Evolutionary conservation across 2,888 invertebrate genomes (phyloP).

Genomic region (Nasonia oneida): DNA sequence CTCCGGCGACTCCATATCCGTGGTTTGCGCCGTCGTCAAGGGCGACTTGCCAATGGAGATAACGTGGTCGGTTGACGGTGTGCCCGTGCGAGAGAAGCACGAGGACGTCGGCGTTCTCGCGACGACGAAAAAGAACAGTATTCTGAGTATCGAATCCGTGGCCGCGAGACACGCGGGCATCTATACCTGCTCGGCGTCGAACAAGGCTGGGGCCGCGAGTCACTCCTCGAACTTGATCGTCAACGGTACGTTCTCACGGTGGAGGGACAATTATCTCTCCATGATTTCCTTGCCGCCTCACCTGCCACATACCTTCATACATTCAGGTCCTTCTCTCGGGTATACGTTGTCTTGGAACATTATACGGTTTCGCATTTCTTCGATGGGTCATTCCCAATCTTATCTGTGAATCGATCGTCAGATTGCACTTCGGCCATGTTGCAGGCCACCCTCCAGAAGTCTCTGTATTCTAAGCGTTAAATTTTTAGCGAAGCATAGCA

Average conservation of each 20-base stretch:
- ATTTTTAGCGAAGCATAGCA: no score
- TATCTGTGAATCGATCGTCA: no score
- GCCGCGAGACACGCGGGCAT: conserved; percentile 80
- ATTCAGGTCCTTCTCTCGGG: not conserved
- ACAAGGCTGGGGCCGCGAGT: conserved; percentile 80
- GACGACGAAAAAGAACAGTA: conserved; percentile 80
- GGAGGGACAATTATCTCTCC: not conserved
- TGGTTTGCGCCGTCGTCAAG: conserved; percentile 86
- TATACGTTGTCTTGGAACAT: not conserved
- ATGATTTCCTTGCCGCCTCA: not conserved
- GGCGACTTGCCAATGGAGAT: conserved; percentile 88
- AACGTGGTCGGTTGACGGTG: conserved; percentile 77
- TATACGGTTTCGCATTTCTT: not conserved
- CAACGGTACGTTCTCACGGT: conserved; percentile 78
- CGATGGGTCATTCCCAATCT: not conserved
- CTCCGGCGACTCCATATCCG: conserved; percentile 88
- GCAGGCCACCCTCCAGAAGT: no score
- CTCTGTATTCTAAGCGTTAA: no score
- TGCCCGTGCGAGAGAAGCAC: conserved; percentile 72
- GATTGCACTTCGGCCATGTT: no score
- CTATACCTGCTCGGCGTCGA: conserved; percentile 81
- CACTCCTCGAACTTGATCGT: conserved; percentile 80
- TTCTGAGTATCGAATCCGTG: conserved; percentile 81
- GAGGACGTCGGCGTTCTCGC: conserved; percentile 77
- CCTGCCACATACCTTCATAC: not conserved